A percentile compares a stretch with the other conserved stretches of the same genome.
Evolutionary conservation across 2,113 vertebrate species (phyloP).

Genomic region (Callospermophilus lateralis): DNA sequence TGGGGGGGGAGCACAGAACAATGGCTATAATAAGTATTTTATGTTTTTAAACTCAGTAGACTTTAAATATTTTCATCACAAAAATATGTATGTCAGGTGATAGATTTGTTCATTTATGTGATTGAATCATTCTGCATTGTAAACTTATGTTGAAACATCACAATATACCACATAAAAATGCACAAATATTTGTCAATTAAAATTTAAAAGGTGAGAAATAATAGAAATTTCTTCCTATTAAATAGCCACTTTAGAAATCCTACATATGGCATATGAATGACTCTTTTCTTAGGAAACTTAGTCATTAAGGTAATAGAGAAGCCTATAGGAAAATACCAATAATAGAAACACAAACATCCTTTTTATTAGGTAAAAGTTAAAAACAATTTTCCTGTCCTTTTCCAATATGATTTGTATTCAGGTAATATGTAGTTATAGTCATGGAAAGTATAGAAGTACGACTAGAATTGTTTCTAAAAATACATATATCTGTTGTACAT

Average conservation of each 20-base stretch:
- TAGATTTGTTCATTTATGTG: not conserved
- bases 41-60: not conserved
- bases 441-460: not conserved
- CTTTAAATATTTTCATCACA: not conserved
- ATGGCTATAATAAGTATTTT: not conserved
- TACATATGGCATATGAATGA: not conserved
- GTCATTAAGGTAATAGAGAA: not conserved
- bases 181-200: not conserved
- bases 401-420: not conserved
- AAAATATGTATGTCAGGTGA: not conserved
- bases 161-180: not conserved
- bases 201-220: not conserved
- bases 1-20: not conserved
- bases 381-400: not conserved
- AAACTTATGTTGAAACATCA: not conserved
- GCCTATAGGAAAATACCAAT: not conserved
- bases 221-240: constrained; percentile 1
- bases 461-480: not conserved
- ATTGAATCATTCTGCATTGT: not conserved
- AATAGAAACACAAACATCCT: not conserved
- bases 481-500: not conserved
- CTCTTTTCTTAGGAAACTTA: not conserved
- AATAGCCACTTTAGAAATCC: not conserved
- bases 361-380: not conserved
- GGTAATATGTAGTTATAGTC: not conserved